Evolutionary conservation across 2,797 vertebrate species (phyloP).

Genomic region (Pampus argenteus): DNA sequence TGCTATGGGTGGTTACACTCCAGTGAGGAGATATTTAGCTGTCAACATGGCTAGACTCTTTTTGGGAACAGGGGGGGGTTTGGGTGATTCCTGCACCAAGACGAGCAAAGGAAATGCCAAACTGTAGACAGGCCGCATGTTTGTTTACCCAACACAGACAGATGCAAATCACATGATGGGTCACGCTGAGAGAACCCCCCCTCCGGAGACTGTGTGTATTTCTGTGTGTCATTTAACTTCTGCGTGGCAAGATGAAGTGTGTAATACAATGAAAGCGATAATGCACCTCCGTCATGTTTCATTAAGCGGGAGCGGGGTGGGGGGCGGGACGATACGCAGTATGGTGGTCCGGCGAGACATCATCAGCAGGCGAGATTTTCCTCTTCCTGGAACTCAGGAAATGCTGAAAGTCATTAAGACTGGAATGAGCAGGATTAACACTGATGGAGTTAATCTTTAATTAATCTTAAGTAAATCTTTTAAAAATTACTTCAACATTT

Average conservation of each 20-base stretch:
- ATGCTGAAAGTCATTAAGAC: constrained; percentile 39
- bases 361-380: constrained; percentile 20
- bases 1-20: constrained; percentile 9
- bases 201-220: constrained; percentile 31
- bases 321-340: constrained; percentile 38
- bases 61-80: neutral
- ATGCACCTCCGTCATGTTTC: constrained; percentile 72
- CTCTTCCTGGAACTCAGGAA: constrained; percentile 38
- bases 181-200: constrained; percentile 46
- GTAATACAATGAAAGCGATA: constrained; percentile 58
- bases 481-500: constrained; percentile 42
- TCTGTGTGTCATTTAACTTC: constrained; percentile 46
- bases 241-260: constrained; percentile 60
- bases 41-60: constrained; percentile 53
- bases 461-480: constrained; percentile 50
- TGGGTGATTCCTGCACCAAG: constrained; percentile 21
- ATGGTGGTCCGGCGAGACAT: constrained; percentile 55
- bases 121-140: constrained; percentile 59
- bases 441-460: constrained; percentile 57
- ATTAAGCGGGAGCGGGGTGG: constrained; percentile 56
- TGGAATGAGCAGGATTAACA: constrained; percentile 58
- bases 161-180: constrained; percentile 66
- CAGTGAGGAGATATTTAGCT: constrained; percentile 53
- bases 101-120: constrained; percentile 73
- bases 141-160: constrained; percentile 76